Conservation (phyloP, 1,140 invertebrate genomes). For the Heliconius nattereri region DNA sequence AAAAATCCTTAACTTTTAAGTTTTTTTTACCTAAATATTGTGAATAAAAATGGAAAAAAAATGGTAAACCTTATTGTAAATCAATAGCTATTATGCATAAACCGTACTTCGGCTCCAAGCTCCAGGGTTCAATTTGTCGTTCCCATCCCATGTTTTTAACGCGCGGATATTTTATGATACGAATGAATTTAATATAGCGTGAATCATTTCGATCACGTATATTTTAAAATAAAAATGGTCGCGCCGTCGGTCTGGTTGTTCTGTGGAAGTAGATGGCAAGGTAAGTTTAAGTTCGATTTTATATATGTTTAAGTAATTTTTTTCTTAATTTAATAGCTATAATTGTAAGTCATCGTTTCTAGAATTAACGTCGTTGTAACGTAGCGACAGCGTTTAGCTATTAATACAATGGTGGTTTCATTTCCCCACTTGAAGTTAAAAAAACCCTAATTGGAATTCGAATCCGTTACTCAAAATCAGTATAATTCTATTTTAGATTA, state of each 20-base stretch:
- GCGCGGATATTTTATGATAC: background rate
- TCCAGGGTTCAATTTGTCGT: background rate
- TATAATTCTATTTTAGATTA: background rate
- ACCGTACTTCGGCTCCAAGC: background rate
- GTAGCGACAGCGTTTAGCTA: too few relatives aligned
- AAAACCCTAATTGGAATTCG: too few relatives aligned
- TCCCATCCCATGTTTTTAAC: background rate
- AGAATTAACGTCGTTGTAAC: too few relatives aligned
- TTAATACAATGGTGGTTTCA: too few relatives aligned
- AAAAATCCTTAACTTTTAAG: too few relatives aligned
- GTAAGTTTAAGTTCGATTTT: too few relatives aligned
- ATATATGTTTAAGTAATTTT: too few relatives aligned
- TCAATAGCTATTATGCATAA: background rate
- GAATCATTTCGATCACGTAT: conserved; percentile 12
- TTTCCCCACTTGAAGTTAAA: too few relatives aligned
- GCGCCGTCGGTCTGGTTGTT: background rate
- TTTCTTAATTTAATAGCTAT: too few relatives aligned
- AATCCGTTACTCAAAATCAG: background rate
- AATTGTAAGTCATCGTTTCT: too few relatives aligned
- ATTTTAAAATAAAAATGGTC: background rate
- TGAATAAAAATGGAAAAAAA: background rate
- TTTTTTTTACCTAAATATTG: background rate
- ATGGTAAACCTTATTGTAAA: background rate
- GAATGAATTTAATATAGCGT: conserved; percentile 18
- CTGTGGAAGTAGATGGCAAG: background rate